These are phyloP conservation scores for Cromileptes altivelis DNA, from an alignment of 2,113 vertebrate species.

Conservation along the genomic window DNA sequence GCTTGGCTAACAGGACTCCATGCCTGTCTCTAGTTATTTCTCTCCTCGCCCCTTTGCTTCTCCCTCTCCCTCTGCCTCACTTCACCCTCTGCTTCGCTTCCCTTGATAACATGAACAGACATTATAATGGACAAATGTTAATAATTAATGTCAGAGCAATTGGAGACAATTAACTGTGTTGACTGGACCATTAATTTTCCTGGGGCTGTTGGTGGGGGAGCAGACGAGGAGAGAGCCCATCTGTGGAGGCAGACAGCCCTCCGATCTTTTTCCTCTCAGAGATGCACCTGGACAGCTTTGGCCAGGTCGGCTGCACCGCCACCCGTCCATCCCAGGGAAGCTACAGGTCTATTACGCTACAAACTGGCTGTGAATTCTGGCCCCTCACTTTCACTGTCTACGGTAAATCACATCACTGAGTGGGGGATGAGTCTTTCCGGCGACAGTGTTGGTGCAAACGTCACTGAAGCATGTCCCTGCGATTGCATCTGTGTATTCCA, in stretches of 20 bases:
- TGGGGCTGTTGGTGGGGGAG: conserved; percentile 43
- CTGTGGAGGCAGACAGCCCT: conserved; percentile 51
- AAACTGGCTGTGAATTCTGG: conserved; percentile 27
- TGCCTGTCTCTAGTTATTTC: conserved; percentile 64
- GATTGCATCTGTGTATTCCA: conserved; percentile 44
- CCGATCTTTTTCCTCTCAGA: conserved; percentile 19
- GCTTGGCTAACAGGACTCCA: conserved; percentile 79
- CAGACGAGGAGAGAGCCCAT: conserved; percentile 59
- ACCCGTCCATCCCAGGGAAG: conserved; percentile 36
- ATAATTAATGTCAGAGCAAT: conserved; percentile 88
- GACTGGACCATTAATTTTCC: conserved; percentile 86
- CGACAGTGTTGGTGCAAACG: not conserved
- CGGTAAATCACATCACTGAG: conserved; percentile 31
- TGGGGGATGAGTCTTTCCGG: not conserved
- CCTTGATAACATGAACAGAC: conserved; percentile 70
- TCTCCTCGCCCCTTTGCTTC: conserved; percentile 56
- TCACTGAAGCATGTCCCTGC: conserved; percentile 15
- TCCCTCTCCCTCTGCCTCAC: conserved; percentile 38
- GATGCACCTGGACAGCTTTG: conserved; percentile 42
- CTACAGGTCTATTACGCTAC: conserved; percentile 29
- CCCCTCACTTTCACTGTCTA: not conserved
- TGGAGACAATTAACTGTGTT: conserved; percentile 86
- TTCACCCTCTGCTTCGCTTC: conserved; percentile 62
- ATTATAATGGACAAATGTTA: conserved; percentile 78
- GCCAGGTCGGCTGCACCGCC: conserved; percentile 20